A percentile compares a stretch with the other conserved stretches of the same genome.
Conservation (phyloP, 1,140 invertebrate species). For the Octopus bimaculoides region DNA sequence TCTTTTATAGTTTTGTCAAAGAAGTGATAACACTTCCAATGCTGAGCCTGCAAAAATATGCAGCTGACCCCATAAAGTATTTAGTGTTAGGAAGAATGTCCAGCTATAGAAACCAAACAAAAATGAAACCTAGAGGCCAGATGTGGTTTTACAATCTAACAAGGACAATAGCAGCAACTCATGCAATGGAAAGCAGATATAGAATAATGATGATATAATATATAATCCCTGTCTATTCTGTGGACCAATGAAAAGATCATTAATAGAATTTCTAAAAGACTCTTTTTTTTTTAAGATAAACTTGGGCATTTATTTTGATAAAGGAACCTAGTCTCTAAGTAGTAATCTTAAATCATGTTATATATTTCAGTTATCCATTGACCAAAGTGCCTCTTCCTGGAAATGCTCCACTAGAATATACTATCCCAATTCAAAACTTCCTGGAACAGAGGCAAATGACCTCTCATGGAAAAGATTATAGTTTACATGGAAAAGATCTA, state of each 20-base stretch:
- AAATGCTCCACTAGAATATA: conserved; percentile 71
- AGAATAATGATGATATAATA: background rate
- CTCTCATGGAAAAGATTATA: background rate
- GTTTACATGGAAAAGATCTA: conserved; percentile 29
- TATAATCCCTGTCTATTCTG: background rate
- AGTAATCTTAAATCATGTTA: no score
- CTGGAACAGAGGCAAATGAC: conserved; percentile 24
- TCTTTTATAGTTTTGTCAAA: no score
- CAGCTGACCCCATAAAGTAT: no score
- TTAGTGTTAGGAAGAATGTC: no score
- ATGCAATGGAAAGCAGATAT: background rate
- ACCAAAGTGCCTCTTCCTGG: conserved; percentile 78
- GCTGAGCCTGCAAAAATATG: no score
- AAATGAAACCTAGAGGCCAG: no score
- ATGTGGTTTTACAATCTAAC: no score
- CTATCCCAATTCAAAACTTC: conserved; percentile 54
- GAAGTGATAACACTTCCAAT: no score
- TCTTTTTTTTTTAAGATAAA: background rate
- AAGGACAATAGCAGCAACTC: background rate
- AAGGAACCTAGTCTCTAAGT: background rate
- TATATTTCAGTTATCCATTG: conserved; percentile 68
- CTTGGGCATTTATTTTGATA: background rate
- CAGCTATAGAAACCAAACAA: no score
- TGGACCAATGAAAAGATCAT: background rate
- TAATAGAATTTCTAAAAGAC: background rate